Conservation (phyloP, 1,140 invertebrate species). For the Ganaspis sp. region DNA sequence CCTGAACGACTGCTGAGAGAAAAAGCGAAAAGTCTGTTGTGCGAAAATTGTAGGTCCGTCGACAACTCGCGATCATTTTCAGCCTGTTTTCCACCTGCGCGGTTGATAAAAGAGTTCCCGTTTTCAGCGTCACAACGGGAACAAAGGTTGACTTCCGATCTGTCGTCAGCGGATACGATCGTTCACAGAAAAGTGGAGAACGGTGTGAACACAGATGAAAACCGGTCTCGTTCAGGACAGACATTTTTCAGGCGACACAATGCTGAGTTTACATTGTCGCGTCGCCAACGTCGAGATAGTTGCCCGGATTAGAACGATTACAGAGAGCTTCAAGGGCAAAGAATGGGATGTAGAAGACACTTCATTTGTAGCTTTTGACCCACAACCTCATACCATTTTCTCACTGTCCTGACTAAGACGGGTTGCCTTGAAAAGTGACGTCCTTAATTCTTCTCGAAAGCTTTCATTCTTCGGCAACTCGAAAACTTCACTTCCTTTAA, state of each 20-base stretch:
- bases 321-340: slow-evolving; percentile 4
- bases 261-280: slow-evolving; percentile 60
- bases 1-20: background rate
- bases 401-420: slow-evolving; percentile 52
- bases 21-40: background rate
- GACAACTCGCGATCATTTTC: background rate
- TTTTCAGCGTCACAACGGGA: slow-evolving; percentile 53
- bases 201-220: slow-evolving; percentile 18
- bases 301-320: slow-evolving; percentile 30
- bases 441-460: slow-evolving; percentile 51
- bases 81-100: slow-evolving; percentile 23
- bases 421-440: slow-evolving; percentile 40
- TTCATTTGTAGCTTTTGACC: slow-evolving; percentile 61
- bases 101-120: slow-evolving; percentile 36
- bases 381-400: slow-evolving; percentile 52
- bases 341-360: slow-evolving; percentile 43
- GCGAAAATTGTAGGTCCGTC: background rate
- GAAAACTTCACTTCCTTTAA: slow-evolving; percentile 37
- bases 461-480: slow-evolving; percentile 1
- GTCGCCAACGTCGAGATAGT: slow-evolving; percentile 35
- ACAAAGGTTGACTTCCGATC: slow-evolving; percentile 58
- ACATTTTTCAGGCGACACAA: slow-evolving; percentile 59
- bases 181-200: slow-evolving; percentile 14
- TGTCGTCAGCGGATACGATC: slow-evolving; percentile 38
- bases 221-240: slow-evolving; percentile 14